A percentile compares a stretch with the other conserved stretches of the same genome.
Conservation (phyloP, 2,113 vertebrate genomes). For the Bubo blakistoni region DNA sequence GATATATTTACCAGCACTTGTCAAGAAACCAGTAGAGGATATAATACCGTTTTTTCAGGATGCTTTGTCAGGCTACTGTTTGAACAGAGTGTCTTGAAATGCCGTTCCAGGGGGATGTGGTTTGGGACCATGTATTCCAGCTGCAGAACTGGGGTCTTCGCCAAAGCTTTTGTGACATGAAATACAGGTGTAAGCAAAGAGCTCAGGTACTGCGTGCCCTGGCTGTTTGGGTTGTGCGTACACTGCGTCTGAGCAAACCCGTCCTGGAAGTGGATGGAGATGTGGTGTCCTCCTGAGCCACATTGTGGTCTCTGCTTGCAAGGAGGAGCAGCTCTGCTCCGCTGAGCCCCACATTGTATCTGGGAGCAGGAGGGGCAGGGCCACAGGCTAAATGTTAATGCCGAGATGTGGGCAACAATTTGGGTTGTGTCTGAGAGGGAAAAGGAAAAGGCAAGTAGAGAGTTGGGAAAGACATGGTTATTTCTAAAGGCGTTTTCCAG, state of each 20-base stretch:
- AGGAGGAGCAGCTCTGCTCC: background rate
- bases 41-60: background rate
- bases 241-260: background rate
- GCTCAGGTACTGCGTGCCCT: rapidly evolving
- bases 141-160: background rate
- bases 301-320: background rate
- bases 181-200: background rate
- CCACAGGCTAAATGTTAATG: rapidly evolving
- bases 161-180: background rate
- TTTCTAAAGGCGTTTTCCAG: background rate
- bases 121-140: background rate
- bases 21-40: slow-evolving; percentile 19
- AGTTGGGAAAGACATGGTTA: background rate
- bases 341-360: rapidly evolving
- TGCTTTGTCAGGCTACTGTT: background rate
- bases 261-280: background rate
- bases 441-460: background rate
- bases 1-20: background rate
- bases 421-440: background rate
- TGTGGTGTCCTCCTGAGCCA: background rate
- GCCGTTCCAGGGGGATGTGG: background rate
- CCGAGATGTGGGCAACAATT: rapidly evolving
- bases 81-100: background rate
- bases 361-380: background rate
- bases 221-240: rapidly evolving